These are phyloP conservation scores for Oncorhynchus mykiss DNA, from an alignment of 2,113 vertebrate species.

Conservation along the genomic window DNA sequence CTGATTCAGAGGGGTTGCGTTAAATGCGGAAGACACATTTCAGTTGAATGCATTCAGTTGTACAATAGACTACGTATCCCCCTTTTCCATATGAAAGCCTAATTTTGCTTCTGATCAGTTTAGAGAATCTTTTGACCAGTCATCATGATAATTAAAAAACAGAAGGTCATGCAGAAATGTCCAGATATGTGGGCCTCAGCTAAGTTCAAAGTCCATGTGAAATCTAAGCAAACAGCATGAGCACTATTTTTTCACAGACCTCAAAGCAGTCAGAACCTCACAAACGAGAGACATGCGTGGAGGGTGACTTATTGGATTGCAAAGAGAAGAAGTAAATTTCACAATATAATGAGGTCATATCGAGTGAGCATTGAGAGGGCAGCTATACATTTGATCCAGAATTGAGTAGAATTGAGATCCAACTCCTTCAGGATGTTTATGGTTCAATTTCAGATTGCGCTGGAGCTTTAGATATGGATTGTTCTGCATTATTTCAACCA, in stretches of 20 bases:
- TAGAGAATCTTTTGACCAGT: not conserved
- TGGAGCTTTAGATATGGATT: not conserved
- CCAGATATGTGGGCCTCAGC: too few relatives aligned
- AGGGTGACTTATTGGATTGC: not conserved
- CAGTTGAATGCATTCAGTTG: too few relatives aligned
- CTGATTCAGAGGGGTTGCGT: too few relatives aligned
- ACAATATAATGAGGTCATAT: not conserved
- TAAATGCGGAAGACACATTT: too few relatives aligned
- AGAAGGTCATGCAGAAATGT: not conserved
- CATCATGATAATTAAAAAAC: not conserved
- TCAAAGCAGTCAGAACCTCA: not conserved
- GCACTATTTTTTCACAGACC: not conserved
- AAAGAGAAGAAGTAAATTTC: not conserved
- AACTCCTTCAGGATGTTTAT: not conserved
- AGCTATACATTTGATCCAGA: not conserved
- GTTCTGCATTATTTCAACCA: not conserved
- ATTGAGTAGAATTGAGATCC: not conserved
- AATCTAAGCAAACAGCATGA: too few relatives aligned
- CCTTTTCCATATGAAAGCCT: not conserved
- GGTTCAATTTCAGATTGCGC: not conserved
- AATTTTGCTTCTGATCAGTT: not conserved
- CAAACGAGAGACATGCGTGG: not conserved
- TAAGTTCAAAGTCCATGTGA: too few relatives aligned
- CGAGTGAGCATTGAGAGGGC: not conserved
- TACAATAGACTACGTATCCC: too few relatives aligned